Conservation (phyloP, 2,113 vertebrate species). For the Melierax canorus region DNA sequence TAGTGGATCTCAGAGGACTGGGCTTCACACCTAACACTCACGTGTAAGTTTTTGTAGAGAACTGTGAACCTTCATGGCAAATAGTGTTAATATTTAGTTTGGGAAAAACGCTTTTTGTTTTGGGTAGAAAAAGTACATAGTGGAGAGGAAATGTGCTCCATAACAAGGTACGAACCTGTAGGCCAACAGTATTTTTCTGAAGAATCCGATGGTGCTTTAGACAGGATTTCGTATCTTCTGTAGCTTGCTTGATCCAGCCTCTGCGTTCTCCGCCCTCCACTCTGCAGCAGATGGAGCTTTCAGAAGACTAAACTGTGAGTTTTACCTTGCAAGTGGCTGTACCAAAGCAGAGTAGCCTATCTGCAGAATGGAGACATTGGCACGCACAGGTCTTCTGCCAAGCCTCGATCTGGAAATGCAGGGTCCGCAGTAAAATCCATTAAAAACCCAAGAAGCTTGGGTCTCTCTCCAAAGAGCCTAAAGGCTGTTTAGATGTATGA, state of each 20-base stretch:
- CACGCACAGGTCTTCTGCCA: not conserved
- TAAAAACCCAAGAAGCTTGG: not conserved
- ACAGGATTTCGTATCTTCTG: not conserved
- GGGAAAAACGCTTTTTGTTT: not conserved
- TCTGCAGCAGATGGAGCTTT: not conserved
- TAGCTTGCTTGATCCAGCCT: accelerated
- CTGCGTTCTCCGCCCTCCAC: not conserved
- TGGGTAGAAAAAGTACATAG: not conserved
- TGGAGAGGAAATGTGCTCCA: not conserved
- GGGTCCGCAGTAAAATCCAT: not conserved
- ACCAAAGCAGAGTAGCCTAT: not conserved
- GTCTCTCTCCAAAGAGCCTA: not conserved
- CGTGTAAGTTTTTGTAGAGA: not conserved
- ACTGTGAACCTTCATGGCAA: not conserved
- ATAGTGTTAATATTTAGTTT: not conserved
- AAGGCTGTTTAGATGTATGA: not conserved
- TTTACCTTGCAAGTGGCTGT: not conserved
- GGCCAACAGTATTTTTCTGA: not conserved
- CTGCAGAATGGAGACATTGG: not conserved
- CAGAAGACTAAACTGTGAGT: not conserved
- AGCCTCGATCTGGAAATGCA: not conserved
- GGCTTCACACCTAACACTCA: not conserved
- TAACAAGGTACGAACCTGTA: not conserved
- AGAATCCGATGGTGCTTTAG: not conserved
- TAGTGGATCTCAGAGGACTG: not conserved